Percentiles rank a stretch among this genome's conserved stretches.
Conservation (phyloP, 2,113 vertebrate genomes). For the Athene cunicularia region DNA sequence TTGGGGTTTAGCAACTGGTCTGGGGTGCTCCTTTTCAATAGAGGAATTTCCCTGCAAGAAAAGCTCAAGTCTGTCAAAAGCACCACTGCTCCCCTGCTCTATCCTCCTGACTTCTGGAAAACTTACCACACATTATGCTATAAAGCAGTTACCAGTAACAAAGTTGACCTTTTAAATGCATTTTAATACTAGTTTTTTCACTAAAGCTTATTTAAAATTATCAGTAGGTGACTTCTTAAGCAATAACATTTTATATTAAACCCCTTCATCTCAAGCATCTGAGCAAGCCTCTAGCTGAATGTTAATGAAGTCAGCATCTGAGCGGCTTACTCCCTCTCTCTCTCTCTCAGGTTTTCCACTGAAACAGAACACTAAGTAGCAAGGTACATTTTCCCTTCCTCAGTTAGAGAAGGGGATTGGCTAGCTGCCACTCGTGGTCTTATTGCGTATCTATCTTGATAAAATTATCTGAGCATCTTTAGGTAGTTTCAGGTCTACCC, state of each 20-base stretch:
- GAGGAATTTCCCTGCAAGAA: background rate
- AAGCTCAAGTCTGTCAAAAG: background rate
- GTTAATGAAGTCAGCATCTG: background rate
- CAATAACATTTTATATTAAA: background rate
- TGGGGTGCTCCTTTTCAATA: background rate
- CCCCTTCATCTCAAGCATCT: background rate
- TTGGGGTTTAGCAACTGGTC: background rate
- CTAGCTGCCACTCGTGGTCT: background rate
- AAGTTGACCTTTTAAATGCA: background rate
- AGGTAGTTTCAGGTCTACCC: background rate
- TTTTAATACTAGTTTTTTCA: background rate
- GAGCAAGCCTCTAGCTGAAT: background rate
- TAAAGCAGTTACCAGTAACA: background rate
- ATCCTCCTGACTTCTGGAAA: background rate
- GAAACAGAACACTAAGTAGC: background rate
- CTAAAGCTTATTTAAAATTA: background rate
- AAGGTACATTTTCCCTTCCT: background rate
- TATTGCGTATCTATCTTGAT: background rate
- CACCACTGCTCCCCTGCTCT: background rate
- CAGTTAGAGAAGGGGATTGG: background rate
- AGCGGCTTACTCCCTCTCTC: background rate
- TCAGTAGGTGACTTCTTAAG: background rate
- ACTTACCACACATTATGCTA: background rate
- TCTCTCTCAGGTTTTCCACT: background rate
- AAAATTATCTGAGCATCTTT: background rate